These are phyloP conservation scores for Babylonia areolata DNA, from an alignment of 1,140 invertebrate genomes.

Conservation along the genomic window DNA sequence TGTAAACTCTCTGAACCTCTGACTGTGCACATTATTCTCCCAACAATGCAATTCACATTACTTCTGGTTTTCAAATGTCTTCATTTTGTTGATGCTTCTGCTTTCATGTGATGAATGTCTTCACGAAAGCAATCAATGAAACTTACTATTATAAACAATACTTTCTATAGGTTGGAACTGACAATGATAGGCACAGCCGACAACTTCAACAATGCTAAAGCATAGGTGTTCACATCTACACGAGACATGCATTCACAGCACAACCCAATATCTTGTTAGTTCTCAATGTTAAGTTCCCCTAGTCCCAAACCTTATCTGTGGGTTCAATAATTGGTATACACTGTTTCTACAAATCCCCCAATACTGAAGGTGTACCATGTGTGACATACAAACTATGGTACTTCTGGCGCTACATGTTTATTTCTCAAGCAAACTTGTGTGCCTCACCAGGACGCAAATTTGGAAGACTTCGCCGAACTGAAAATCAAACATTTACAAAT, in stretches of 20 bases:
- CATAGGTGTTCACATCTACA: too few relatives aligned
- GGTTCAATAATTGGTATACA: not conserved
- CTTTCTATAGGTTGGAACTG: too few relatives aligned
- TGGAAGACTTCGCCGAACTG: slow-evolving; percentile 17
- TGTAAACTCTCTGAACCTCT: too few relatives aligned
- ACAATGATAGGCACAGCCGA: too few relatives aligned
- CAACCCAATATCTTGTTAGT: not conserved
- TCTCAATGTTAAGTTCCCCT: not conserved
- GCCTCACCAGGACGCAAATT: slow-evolving; percentile 18
- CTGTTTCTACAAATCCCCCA: not conserved
- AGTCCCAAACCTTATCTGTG: not conserved
- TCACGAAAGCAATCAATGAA: too few relatives aligned
- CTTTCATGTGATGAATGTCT: too few relatives aligned
- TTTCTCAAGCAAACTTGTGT: not conserved
- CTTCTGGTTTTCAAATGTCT: too few relatives aligned
- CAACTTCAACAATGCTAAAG: too few relatives aligned
- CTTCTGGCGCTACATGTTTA: not conserved
- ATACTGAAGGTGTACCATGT: not conserved
- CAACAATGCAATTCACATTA: too few relatives aligned
- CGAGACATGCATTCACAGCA: not conserved
- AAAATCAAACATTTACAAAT: not conserved
- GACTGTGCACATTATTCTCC: too few relatives aligned
- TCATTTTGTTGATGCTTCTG: too few relatives aligned
- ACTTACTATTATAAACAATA: too few relatives aligned
- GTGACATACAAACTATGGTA: not conserved